A percentile compares a stretch with the other conserved stretches of the same genome.
phyloP scores from a whole-genome alignment of 2,113 vertebrate genomes.

The Laticauda colubrina region DNA sequence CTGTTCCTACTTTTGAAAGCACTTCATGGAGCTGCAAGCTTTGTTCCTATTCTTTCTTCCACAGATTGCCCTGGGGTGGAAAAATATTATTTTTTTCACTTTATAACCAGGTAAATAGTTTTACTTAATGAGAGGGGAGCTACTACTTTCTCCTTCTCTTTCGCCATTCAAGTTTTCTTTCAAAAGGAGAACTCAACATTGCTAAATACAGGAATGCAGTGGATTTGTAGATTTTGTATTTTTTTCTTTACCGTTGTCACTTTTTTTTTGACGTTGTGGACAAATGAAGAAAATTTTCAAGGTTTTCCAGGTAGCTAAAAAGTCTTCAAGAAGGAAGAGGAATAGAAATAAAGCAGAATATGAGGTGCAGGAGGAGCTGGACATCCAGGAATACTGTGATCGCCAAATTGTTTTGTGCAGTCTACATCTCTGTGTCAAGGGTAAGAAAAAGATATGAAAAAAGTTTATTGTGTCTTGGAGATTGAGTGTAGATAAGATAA shows the following conservation, averaged over 20 bases:
- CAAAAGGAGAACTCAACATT: conserved; percentile 36
- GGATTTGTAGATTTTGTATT: not conserved
- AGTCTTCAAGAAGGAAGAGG: conserved; percentile 69
- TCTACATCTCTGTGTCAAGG: conserved; percentile 71
- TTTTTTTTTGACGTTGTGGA: not conserved
- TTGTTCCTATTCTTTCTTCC: conserved; percentile 28
- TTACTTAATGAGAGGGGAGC: conserved; percentile 24
- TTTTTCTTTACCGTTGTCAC: not conserved
- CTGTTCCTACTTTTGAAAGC: conserved; percentile 47
- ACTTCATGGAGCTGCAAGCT: conserved; percentile 52
- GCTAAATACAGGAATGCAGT: not conserved
- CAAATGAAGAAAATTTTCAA: conserved; percentile 72
- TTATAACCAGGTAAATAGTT: conserved; percentile 7
- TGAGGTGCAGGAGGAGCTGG: conserved; percentile 66
- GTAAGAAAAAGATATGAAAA: conserved; percentile 62
- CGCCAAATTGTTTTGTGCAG: conserved; percentile 66
- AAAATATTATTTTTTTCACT: conserved; percentile 30
- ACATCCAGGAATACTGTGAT: conserved; percentile 67
- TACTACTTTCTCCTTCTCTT: not conserved
- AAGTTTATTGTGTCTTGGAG: not conserved
- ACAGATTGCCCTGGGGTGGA: conserved; percentile 36
- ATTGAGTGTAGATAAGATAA: not conserved
- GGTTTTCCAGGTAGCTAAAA: conserved; percentile 71
- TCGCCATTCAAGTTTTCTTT: conserved; percentile 22
- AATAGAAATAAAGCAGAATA: conserved; percentile 69